Conservation (phyloP, 2,113 vertebrate species). For the Catharus fuscescens region DNA sequence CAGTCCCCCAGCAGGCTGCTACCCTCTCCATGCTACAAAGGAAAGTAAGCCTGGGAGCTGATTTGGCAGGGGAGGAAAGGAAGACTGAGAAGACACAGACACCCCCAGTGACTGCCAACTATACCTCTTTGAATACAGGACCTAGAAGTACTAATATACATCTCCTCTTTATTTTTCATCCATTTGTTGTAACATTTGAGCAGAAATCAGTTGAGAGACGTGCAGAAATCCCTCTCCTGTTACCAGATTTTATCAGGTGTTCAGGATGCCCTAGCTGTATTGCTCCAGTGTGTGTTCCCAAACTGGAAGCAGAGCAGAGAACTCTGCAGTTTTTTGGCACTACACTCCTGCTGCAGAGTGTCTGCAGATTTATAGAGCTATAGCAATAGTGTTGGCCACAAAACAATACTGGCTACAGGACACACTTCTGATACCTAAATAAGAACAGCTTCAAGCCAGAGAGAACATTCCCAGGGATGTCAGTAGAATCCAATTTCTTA, state of each 20-base stretch:
- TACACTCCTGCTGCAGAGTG: not conserved
- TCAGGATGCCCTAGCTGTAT: not conserved
- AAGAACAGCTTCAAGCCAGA: slow-evolving; percentile 45
- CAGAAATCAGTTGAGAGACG: not conserved
- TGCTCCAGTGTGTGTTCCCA: not conserved
- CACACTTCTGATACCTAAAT: not conserved
- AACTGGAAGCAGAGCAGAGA: not conserved
- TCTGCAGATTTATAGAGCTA: slow-evolving; percentile 58
- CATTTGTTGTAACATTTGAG: not conserved
- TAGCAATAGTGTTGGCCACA: slow-evolving; percentile 38
- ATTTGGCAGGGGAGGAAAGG: not conserved
- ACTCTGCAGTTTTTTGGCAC: slow-evolving; percentile 28
- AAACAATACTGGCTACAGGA: slow-evolving; percentile 50
- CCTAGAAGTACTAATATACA: not conserved
- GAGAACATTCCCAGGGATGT: slow-evolving; percentile 15
- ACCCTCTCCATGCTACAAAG: not conserved
- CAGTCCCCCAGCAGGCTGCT: not conserved
- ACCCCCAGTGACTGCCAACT: not conserved
- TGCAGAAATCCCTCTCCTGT: not conserved
- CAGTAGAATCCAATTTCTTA: slow-evolving; percentile 13
- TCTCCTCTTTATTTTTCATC: not conserved
- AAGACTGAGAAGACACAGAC: not conserved
- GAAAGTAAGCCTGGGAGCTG: slow-evolving; percentile 2
- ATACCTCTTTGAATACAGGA: not conserved
- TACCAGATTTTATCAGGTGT: not conserved